Evolutionary conservation across 2,113 vertebrate species (phyloP).

Genomic region (Sterrhoptilus dennistouni): DNA sequence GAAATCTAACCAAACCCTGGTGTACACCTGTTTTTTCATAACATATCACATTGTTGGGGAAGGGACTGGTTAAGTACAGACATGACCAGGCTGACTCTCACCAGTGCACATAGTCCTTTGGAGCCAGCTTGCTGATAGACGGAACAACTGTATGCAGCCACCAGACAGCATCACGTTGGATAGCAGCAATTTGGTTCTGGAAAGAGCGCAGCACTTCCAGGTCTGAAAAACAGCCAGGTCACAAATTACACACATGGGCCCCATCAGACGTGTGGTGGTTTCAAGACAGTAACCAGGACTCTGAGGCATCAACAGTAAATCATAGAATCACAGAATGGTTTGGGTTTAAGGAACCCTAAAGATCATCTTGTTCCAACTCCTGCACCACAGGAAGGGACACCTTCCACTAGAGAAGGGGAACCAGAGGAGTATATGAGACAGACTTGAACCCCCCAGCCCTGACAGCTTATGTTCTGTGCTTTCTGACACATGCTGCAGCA

Average conservation of each 20-base stretch:
- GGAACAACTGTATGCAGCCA: constrained; percentile 97
- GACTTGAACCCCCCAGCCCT: background rate
- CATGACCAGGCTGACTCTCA: constrained; percentile 43
- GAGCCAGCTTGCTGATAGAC: constrained; percentile 90
- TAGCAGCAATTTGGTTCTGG: constrained; percentile 96
- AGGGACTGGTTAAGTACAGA: background rate
- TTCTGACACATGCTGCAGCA: accelerated
- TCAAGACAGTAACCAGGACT: background rate
- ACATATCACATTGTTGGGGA: background rate
- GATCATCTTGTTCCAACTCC: background rate
- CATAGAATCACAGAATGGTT: background rate
- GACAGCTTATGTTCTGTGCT: background rate
- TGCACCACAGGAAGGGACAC: background rate
- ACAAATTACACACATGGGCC: background rate
- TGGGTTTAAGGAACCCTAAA: background rate
- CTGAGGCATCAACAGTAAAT: background rate
- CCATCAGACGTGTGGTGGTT: background rate
- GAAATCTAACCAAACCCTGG: background rate
- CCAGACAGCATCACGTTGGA: constrained; percentile 96
- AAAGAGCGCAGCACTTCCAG: constrained; percentile 91
- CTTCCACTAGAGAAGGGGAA: background rate
- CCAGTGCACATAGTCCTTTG: constrained; percentile 98
- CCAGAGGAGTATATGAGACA: background rate
- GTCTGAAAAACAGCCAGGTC: constrained; percentile 75
- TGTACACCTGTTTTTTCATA: background rate